Base-by-base conservation (phyloP, 2,113 vertebrate genomes). In the Argyrosomus japonicus region DNA sequence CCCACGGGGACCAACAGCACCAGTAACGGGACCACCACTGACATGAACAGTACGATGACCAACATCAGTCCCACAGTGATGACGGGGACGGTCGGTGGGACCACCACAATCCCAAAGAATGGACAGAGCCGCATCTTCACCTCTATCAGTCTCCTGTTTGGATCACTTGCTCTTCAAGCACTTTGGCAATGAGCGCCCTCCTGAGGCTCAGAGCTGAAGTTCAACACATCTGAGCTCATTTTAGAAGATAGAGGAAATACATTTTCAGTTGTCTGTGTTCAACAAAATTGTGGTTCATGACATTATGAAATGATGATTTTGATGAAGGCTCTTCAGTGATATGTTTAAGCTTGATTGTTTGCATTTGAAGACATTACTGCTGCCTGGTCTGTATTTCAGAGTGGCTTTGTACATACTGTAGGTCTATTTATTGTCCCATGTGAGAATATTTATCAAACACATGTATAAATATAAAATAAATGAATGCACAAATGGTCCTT, bases 141-240 rank as follows among this genome's bases (percentile, higher is more conserved):
- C 47, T 76, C 70, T 17, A 1, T 71, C 40, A 1, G 10, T 18
- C 67, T 90, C 65, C 73, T 91, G 68, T 25, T 83, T 1, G 84
- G 50, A 45, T 65, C 58, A 18, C 10, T 75, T n/a, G 32, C 18
- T 23, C 75, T 86, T 18, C 85, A 32, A 3, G 60, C 58, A 14
- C 14, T 86, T 21, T 77, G 73, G 45, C 53, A 53, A 23, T 83
- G 53, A 81, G 57, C 6, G 11, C 21, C 43, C 40, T n/a, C 67
- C 23, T 4, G 45, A 70, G 68, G 68, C 29, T 67, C 60, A 29
- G 67, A 13, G 54, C 19, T 17, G 60, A 5, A 68, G 45, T 43
- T 13, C 1, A 27, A 7, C 8, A 17, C 12, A 12, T 8, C n/a
- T 62, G 15, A 77, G 6, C 1, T 40, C 9, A 25, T n/a, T 53